These are phyloP conservation scores for Semnornis frantzii DNA, from an alignment of 2,113 vertebrate species.

Conservation along the genomic window DNA sequence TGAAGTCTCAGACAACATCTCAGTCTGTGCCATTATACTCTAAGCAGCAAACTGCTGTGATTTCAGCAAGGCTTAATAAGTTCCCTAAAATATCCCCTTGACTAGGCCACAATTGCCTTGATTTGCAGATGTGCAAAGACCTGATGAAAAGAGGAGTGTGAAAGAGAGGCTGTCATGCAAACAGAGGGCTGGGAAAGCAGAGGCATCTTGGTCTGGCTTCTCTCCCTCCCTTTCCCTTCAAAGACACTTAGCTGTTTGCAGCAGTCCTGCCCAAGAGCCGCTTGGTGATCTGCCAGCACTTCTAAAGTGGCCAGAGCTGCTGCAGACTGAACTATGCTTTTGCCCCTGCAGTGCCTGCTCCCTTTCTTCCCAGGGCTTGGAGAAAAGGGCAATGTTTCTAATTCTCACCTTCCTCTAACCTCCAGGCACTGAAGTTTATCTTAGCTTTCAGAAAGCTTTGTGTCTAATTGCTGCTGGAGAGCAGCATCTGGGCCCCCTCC, in stretches of 20 bases:
- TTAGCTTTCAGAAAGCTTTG: not conserved
- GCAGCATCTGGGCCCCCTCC: not conserved
- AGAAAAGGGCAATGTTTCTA: not conserved
- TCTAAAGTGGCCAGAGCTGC: not conserved
- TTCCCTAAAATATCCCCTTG: slow-evolving; percentile 17
- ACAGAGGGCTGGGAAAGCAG: not conserved
- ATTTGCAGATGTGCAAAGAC: not conserved
- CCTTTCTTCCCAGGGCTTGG: not conserved
- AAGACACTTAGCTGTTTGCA: not conserved
- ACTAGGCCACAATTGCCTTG: not conserved
- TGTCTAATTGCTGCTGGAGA: not conserved
- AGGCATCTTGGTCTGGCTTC: not conserved
- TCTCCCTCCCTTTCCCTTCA: not conserved
- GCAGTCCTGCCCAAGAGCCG: not conserved
- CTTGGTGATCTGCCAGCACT: not conserved
- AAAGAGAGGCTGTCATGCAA: not conserved
- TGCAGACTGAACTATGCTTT: not conserved
- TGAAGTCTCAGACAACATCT: not conserved
- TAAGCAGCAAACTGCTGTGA: not conserved
- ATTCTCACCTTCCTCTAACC: not conserved
- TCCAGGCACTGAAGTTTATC: not conserved
- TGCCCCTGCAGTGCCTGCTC: not conserved
- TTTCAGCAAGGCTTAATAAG: slow-evolving; percentile 19
- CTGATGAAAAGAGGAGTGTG: not conserved
- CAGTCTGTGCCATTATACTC: not conserved